Evolutionary conservation across 2,888 invertebrate species (phyloP), one percentile per base, ranked within the genome.

Genomic region (Polylopha cassiicola): DNA sequence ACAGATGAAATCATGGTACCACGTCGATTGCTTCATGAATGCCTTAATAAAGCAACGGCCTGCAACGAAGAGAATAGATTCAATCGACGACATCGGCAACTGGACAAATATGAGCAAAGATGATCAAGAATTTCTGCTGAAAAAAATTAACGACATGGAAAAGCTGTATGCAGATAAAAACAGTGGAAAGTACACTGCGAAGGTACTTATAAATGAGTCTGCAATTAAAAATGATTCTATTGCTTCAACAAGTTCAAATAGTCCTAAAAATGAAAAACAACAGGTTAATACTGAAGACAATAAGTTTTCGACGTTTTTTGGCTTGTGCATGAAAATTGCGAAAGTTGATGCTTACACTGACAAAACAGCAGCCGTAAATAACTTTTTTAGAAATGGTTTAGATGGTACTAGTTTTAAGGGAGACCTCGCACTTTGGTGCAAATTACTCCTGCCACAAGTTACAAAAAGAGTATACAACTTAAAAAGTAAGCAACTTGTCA

Each of bases 401-500:
- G 85, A 88, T 68, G 75, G 88, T 60, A 89, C 81, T 20, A 81
- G 87, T 5, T 97, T 95, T 64, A 87, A 91, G 60, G 93, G 97
- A 2, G 92, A 97, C 70, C 67, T 93, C 15, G 82, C 89, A 26
- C 77, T 95, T 24, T 93, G 96, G 94, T 90, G 95, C 65, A 92
- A 92, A 58, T 74, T 97, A 49, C 74, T 98, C 11, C 77, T 98
- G 32, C 98, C 97, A 0, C 92, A 91, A 28, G 92, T 92, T 14
- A 88, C 90, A 7, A 95, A 95, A 69, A 86, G 95, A 44, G 90
- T 97, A 17, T 98, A 97, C 68, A 97, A 98, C 81, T 80, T 98
- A 30, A 95, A 96, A 81, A 95, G 93, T 65, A 97, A 96, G 69
- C 96, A 97, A 63, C 84, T 98, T 36, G 85, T 96, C 0, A 97